Percentiles rank a stretch among this genome's conserved stretches.
These are phyloP conservation scores for Palythoa grandiflora DNA, from an alignment of 92 coral and sea anemone genomes.

Conservation along the genomic window DNA sequence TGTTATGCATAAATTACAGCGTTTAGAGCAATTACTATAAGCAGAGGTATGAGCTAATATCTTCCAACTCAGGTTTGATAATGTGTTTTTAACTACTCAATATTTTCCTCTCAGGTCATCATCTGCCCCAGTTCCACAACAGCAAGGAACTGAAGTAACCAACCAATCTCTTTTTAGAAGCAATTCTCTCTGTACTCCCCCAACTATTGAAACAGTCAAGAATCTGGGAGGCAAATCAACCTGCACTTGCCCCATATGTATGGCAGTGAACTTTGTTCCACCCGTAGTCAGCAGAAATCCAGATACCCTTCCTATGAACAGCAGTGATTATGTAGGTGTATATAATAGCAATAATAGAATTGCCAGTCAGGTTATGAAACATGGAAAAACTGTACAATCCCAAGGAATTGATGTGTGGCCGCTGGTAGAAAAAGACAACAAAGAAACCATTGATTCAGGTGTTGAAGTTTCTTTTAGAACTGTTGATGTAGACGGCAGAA, in stretches of 20 bases:
- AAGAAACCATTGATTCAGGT: background rate
- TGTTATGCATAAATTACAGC: no score
- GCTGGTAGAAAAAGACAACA: background rate
- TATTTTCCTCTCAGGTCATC: conserved; percentile 27
- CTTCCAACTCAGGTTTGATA: no score
- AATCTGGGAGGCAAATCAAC: background rate
- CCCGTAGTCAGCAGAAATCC: background rate
- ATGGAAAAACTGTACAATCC: background rate
- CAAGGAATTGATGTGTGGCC: background rate
- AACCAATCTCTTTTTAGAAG: conserved; percentile 12
- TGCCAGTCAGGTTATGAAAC: background rate
- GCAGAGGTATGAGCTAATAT: no score
- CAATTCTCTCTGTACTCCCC: conserved; percentile 22
- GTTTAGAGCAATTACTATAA: no score
- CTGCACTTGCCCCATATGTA: conserved; percentile 30
- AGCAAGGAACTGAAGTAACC: background rate
- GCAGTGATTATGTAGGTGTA: background rate
- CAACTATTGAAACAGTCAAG: conserved; percentile 8
- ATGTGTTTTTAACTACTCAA: no score
- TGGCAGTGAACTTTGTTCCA: conserved; percentile 33
- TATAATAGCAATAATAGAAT: background rate
- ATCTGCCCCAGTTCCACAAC: conserved; percentile 24
- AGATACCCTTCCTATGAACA: background rate
- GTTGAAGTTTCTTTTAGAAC: background rate
- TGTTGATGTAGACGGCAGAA: background rate